Base-by-base conservation (phyloP, 2,113 vertebrate genomes). In the Symphodus melops region DNA sequence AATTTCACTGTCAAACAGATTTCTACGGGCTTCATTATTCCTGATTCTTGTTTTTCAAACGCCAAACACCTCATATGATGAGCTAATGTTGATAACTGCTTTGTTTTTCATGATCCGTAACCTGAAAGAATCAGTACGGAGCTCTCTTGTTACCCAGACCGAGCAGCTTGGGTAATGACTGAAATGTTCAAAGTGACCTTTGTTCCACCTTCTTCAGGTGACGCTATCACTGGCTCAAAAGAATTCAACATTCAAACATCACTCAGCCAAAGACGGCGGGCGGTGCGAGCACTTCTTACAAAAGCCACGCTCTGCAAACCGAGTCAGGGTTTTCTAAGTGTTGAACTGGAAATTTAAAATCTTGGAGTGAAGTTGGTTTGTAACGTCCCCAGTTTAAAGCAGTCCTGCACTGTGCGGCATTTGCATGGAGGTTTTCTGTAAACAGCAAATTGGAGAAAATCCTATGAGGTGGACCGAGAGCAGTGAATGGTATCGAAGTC, bases 131-230 rank as follows among this genome's bases (percentile, higher is more conserved):
- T 39, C 53, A 13, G 9, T 9, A 20, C 46, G 4, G 23, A 59
- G n/a, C 53, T 72, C 53, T 72, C 17, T 21, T 55, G 41, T 58
- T 20, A 48, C 46, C 16, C 46, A 48, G 46, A 48, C 46, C 19
- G 2, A 17, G 46, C 46, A 48, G 46, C 57, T 57, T 1, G 13
- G 51, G 37, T 52, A 28, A 25, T 19, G 12, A 52, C 33, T 12
- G 4, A n/a, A 64, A 17, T 25, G 0, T 37, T 46, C 9, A 36
- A 17, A 61, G 49, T 5, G 21, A 55, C 49, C 25, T 60, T 42
- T 57, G 39, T 23, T 52, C 1, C 37, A 48, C 3, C 23, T 62
- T 9, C 12, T 42, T 17, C 8, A 14, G 36, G 16, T 49, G 41
- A 44, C 25, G 14, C 11, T 20, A 55, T 56, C 42, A 42, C 59